Evolutionary conservation across 1,140 invertebrate genomes (phyloP), one percentile per base, ranked within the genome.

Genomic region (Harpegnathos saltator): DNA sequence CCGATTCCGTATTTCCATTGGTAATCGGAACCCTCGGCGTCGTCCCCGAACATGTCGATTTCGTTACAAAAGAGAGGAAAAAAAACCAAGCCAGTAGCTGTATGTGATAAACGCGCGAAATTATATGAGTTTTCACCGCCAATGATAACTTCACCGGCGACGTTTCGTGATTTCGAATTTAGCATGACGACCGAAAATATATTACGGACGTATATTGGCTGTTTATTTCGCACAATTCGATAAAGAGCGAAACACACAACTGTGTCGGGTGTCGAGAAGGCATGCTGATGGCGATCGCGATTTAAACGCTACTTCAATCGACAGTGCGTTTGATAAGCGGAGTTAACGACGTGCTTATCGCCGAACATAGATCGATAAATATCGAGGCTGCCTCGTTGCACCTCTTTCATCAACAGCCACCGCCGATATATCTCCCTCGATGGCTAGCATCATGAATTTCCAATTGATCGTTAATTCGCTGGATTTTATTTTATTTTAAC

Each of bases 361-460:
- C 58, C 29, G 24, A 58, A 72, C 56, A 71, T 72, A 26, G 19
- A 58, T 44, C 56, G 33, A n/a, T 19, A 65, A 22, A 22, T 44
- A 63, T 44, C 54, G n/a, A n/a, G n/a, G 54, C 11, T 56, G 24
- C 17, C 26, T 71, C n/a, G 38, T 44, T 11, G 7, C 48, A 29
- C 29, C 50, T 69, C 22, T 69, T 69, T n/a, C n/a, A 69, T 26
- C 17, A 4, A 1, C 54, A n/a, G 26, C 17, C 24, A n/a, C 11
- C 9, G 22, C 44, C 62, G 19, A 63, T 63, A 63, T 63, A 63
- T 63, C 44, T 44, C 9, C n/a, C n/a, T 44, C 4, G 29, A 44
- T 44, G 62, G 7, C 38, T 7, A 9, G 11, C 7, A 11, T 44
- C 38, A 44, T 44, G 7, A 44, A 0, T 44, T 44, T 44, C 38